phyloP scores from a whole-genome alignment of 1,140 invertebrate genomes.

The Episyrphus balteatus region DNA sequence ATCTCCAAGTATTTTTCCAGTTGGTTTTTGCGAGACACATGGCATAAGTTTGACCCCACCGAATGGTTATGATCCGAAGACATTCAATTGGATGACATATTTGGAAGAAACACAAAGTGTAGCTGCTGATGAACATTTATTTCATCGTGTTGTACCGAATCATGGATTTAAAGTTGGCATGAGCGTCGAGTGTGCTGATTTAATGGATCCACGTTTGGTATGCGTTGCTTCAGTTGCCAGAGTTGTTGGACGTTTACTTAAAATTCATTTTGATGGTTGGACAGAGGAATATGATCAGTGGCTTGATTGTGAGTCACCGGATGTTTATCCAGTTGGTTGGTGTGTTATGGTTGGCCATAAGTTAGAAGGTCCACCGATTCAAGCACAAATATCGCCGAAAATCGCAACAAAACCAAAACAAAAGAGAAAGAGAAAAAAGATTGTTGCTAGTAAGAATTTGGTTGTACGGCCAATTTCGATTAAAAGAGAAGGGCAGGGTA shows the following conservation, averaged over 20 bases:
- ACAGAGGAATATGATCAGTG: conserved; percentile 95
- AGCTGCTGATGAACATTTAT: conserved; percentile 65
- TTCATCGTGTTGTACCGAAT: conserved; percentile 65
- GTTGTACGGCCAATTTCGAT: conserved; percentile 23
- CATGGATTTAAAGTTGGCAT: conserved; percentile 88
- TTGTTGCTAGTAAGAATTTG: neutral
- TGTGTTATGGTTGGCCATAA: conserved; percentile 85
- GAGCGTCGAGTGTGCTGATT: conserved; percentile 88
- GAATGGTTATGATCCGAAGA: conserved; percentile 54
- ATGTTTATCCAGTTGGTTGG: conserved; percentile 96
- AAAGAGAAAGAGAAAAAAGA: conserved; percentile 33
- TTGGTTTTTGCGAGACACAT: conserved; percentile 81
- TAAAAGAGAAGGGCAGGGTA: conserved; percentile 1
- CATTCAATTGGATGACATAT: conserved; percentile 80
- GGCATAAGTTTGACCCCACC: conserved; percentile 77
- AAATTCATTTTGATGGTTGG: conserved; percentile 95
- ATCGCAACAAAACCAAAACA: conserved; percentile 33
- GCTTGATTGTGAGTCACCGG: conserved; percentile 89
- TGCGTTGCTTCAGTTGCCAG: conserved; percentile 85
- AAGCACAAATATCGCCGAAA: conserved; percentile 36
- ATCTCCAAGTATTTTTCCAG: conserved; percentile 89
- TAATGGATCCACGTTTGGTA: conserved; percentile 92
- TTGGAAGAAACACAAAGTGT: conserved; percentile 56
- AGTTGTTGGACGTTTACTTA: conserved; percentile 77
- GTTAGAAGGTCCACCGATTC: conserved; percentile 69